Percentiles rank a stretch among this genome's conserved stretches.
phyloP scores from a whole-genome alignment of 2,113 vertebrate genomes.

The Caretta caretta region DNA sequence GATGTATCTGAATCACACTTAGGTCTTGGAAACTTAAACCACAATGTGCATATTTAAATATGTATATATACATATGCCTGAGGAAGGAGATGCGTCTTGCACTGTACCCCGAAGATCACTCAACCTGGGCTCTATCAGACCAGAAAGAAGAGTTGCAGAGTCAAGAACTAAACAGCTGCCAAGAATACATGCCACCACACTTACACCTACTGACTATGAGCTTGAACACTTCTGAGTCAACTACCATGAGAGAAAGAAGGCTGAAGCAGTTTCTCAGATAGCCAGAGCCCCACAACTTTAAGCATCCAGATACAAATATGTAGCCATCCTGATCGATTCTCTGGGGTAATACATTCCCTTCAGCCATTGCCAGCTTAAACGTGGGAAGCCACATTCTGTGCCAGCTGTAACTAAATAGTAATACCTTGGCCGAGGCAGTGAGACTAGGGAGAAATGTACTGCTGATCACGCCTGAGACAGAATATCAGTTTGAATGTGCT shows the following conservation, averaged over 20 bases:
- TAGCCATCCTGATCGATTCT: background rate
- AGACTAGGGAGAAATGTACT: background rate
- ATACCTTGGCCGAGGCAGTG: background rate
- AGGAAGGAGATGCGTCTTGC: background rate
- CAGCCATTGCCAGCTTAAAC: background rate
- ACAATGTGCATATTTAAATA: too few relatives aligned
- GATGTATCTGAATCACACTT: too few relatives aligned
- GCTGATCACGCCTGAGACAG: too few relatives aligned
- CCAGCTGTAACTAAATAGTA: background rate
- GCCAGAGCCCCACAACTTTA: rapidly evolving
- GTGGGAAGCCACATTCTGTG: background rate
- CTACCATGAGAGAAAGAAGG: background rate
- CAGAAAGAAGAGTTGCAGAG: background rate
- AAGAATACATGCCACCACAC: background rate
- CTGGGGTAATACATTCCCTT: background rate
- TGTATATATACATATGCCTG: background rate
- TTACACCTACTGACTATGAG: background rate
- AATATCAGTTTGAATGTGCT: background rate
- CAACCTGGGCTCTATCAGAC: background rate
- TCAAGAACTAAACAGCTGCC: background rate
- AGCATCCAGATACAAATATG: background rate
- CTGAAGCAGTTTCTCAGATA: background rate
- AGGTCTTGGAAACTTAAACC: too few relatives aligned
- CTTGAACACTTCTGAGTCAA: background rate
- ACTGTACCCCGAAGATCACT: background rate